phyloP scores from a whole-genome alignment of 2,113 vertebrate genomes.

The Peromyscus polionotus region DNA sequence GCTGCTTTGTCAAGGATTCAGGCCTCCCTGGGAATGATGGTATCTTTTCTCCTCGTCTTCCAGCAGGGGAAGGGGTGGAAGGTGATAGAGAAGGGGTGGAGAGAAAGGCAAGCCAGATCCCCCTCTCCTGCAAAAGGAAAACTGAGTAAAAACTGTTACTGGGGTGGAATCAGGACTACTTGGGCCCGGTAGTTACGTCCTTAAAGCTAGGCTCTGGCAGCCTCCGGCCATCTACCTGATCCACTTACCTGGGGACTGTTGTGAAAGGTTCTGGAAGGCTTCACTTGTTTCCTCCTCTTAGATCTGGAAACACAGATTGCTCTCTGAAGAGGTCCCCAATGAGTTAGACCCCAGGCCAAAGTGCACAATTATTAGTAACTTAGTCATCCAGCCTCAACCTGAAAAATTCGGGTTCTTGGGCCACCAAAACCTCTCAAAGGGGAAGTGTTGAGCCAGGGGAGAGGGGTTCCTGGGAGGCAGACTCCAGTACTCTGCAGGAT shows the following conservation, averaged over 20 bases:
- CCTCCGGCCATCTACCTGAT: not conserved
- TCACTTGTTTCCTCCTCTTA: conserved; percentile 3
- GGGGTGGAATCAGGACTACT: not conserved
- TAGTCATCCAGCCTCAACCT: not conserved
- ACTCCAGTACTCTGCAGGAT: not conserved
- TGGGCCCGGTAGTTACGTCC: not conserved
- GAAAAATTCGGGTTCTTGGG: conserved; percentile 35
- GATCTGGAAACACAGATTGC: conserved; percentile 45
- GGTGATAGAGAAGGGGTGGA: not conserved
- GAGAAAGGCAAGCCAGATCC: not conserved
- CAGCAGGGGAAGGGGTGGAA: not conserved
- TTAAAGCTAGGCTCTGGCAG: not conserved
- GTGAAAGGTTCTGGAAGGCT: not conserved
- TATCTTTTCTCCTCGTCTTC: not conserved
- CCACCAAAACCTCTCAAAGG: not conserved
- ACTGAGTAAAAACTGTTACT: conserved; percentile 2
- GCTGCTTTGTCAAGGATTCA: conserved; percentile 33
- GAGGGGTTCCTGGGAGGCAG: no score
- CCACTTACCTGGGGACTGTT: not conserved
- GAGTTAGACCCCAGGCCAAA: not conserved
- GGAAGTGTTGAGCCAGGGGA: not conserved
- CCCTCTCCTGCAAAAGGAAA: not conserved
- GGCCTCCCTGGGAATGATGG: not conserved
- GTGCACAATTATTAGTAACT: not conserved
- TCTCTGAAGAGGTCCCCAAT: conserved; percentile 19